Base-by-base conservation (phyloP, 2,888 invertebrate species). In the Blastobasis adustella region DNA sequence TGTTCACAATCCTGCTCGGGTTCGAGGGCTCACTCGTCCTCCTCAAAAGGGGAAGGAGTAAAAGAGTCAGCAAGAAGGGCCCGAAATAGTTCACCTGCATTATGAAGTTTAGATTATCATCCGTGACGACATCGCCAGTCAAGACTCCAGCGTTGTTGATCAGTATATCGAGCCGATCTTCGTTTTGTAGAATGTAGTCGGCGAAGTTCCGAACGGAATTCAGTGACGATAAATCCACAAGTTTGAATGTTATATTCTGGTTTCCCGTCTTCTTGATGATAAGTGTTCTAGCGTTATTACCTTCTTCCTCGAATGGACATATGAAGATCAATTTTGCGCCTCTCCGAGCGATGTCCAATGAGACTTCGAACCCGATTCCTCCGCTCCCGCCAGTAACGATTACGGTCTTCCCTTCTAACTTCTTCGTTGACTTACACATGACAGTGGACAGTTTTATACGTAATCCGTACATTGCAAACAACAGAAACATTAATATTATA, bases 21-120 rank as follows among this genome's bases (percentile, higher is more conserved):
- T 87, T 84, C 5, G 92, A 91, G 7, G 46, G 45, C 5, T n/a
- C 49, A 8, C 58, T 58, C 4, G 57, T 39, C 63, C 88, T 90
- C 73, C 92, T 93, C 57, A 94, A 64, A 44, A 94, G 73, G 79
- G 93, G 94, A 57, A 94, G 91, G n/a, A 97, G 85, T 36, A 97
- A 89, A 74, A 95, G 94, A 0, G 96, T 96, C 45, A 97, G 83
- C 45, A 97, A 84, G 73, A 96, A 97, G 37, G 95, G 95, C 0
- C 96, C 96, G 74, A 94, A 94, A 66, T 96, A 94, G 75, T 97
- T 97, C 5, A 95, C 94, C 4, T 93, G 95, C 92, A 95, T 94
- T 1, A 94, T 95, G 58, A 91, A 75, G 71, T 96, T 96, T 49
- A 96, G 75, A 0, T 93, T 94, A 67, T 96, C 95, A 66, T 92